phyloP scores from a whole-genome alignment of 2,888 invertebrate species.

The Corythucha ciliata region DNA sequence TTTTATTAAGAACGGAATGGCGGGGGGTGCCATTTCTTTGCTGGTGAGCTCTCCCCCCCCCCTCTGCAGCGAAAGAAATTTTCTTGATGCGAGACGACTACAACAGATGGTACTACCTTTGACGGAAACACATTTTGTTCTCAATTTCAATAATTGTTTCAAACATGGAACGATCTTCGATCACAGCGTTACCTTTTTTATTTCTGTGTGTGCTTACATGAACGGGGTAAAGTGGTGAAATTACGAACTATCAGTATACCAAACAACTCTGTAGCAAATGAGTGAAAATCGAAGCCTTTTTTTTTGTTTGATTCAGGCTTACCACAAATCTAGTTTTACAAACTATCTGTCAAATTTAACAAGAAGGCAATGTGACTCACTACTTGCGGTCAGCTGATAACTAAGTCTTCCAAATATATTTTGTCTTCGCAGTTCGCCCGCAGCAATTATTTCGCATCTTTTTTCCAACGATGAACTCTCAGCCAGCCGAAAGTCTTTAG shows the following conservation, averaged over 20 bases:
- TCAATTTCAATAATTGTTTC: slow-evolving; percentile 15
- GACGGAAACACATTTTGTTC: no score
- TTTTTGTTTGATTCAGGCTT: slow-evolving; percentile 8
- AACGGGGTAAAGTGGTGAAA: slow-evolving; percentile 9
- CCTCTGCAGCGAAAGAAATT: no score
- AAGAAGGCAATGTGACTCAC: slow-evolving; percentile 32
- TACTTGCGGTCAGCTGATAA: slow-evolving; percentile 30
- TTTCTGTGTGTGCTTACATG: slow-evolving; percentile 16
- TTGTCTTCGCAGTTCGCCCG: slow-evolving; percentile 1
- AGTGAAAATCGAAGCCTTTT: slow-evolving; percentile 23
- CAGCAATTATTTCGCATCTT: slow-evolving; percentile 18
- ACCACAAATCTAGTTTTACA: slow-evolving; percentile 29
- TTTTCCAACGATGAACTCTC: no score
- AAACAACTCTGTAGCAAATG: slow-evolving; percentile 15
- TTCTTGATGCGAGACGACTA: no score
- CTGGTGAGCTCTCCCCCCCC: no score
- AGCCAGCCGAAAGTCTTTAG: no score
- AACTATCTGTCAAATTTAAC: slow-evolving; percentile 30
- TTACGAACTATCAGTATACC: slow-evolving; percentile 13
- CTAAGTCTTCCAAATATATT: slow-evolving; percentile 28
- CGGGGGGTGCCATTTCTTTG: no score
- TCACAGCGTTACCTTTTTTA: slow-evolving; percentile 23
- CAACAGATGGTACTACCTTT: no score
- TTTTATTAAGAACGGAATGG: no score
- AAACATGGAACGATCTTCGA: slow-evolving; percentile 19